phyloP scores from a whole-genome alignment of 2,888 invertebrate genomes.

The Zonitis immaculata region DNA sequence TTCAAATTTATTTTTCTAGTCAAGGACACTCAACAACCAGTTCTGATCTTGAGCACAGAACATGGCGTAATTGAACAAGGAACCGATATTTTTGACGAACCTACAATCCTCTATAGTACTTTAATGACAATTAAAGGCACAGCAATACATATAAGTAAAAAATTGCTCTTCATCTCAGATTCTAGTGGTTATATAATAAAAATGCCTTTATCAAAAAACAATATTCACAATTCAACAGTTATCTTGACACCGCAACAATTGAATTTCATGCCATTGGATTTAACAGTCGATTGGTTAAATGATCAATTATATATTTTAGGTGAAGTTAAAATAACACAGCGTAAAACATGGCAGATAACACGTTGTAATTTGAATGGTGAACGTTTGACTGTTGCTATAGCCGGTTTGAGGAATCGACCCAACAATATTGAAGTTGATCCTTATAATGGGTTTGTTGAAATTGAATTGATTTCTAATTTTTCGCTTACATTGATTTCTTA shows the following conservation, averaged over 20 bases:
- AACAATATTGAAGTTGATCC: conserved; percentile 87
- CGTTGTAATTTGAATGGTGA: conserved; percentile 71
- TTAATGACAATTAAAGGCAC: conserved; percentile 55
- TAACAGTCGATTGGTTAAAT: conserved; percentile 88
- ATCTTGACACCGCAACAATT: conserved; percentile 57
- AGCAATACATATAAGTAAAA: conserved; percentile 68
- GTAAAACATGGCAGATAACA: conserved; percentile 65
- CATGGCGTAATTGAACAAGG: conserved; percentile 64
- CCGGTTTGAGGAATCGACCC: conserved; percentile 66
- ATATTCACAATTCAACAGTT: conserved; percentile 20
- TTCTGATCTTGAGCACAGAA: conserved; percentile 65
- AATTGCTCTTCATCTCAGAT: conserved; percentile 74
- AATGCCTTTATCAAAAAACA: conserved; percentile 51
- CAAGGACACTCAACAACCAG: conserved; percentile 63
- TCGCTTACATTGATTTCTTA: too few species aligned
- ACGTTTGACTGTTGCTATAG: conserved; percentile 64
- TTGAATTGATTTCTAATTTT: too few species aligned
- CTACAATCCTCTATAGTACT: conserved; percentile 60
- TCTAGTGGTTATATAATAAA: conserved; percentile 54
- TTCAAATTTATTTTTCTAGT: conserved; percentile 47
- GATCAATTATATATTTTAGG: conserved; percentile 78
- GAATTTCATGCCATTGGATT: conserved; percentile 62
- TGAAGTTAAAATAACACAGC: conserved; percentile 52
- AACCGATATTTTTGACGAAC: conserved; percentile 63
- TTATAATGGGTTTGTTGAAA: conserved; percentile 70